A percentile compares a stretch with the other conserved stretches of the same genome.
Conservation (phyloP, 2,888 invertebrate genomes). For the Periphyllus acericola region DNA sequence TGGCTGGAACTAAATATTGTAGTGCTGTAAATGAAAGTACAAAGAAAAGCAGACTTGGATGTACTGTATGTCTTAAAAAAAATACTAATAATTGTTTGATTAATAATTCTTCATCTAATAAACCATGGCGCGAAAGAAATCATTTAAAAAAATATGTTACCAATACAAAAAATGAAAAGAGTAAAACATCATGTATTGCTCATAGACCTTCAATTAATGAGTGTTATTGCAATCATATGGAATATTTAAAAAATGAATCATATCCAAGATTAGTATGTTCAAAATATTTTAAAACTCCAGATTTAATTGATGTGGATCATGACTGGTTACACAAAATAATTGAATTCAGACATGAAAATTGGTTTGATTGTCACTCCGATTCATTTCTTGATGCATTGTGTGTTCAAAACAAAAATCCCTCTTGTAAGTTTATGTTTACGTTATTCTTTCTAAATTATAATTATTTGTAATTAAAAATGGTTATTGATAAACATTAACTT, state of each 20-base stretch:
- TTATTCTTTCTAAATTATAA: neutral
- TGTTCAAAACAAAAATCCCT: neutral
- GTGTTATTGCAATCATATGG: conserved; percentile 51
- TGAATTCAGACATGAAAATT: conserved; percentile 38
- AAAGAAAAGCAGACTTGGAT: conserved; percentile 24
- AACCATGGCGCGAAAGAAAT: neutral
- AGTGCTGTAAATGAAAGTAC: neutral
- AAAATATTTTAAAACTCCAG: conserved; percentile 8
- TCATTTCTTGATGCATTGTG: neutral
- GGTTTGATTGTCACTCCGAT: conserved; percentile 55
- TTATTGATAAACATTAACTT: neutral
- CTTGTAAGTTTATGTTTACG: conserved; percentile 22
- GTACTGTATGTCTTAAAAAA: conserved; percentile 36
- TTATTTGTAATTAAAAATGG: neutral
- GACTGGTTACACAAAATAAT: conserved; percentile 44
- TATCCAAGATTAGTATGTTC: conserved; percentile 47
- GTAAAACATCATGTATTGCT: neutral
- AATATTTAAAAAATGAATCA: neutral
- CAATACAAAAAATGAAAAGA: neutral
- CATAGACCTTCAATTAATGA: neutral
- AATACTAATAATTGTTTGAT: neutral
- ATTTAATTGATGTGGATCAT: neutral
- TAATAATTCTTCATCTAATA: conserved; percentile 11
- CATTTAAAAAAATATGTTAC: neutral
- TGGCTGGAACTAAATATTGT: neutral